These are phyloP conservation scores for Pantherophis alleghaniensis DNA, from an alignment of 2,797 vertebrate genomes.

Conservation along the genomic window DNA sequence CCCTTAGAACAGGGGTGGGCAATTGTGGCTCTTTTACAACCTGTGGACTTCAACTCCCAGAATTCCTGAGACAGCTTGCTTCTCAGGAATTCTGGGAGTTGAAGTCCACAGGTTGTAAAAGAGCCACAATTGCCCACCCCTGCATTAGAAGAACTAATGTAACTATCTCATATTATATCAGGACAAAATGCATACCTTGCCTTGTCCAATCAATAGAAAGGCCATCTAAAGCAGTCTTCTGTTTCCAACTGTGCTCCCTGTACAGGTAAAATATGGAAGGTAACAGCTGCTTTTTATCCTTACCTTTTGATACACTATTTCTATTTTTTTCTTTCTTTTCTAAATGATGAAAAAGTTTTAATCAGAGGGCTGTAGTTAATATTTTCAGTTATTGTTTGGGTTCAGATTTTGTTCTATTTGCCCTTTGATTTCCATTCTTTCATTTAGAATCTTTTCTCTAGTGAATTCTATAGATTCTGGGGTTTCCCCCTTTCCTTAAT, in stretches of 20 bases:
- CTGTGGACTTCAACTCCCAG: no score
- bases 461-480: background rate
- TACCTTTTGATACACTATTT: background rate
- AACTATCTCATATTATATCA: background rate
- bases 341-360: background rate
- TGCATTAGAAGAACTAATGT: background rate
- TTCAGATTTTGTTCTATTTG: background rate
- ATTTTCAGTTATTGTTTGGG: background rate
- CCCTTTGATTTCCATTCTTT: background rate
- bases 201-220: background rate
- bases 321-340: background rate
- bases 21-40: no score
- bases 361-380: background rate
- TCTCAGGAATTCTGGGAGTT: no score
- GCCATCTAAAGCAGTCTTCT: background rate
- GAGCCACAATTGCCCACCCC: no score
- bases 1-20: background rate
- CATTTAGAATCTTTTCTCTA: background rate
- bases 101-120: no score
- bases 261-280: background rate
- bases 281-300: background rate
- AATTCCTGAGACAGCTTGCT: no score
- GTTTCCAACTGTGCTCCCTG: background rate
- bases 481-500: background rate
- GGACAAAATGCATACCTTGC: background rate